Percentiles rank a stretch among this genome's conserved stretches.
Evolutionary conservation across 1,140 invertebrate species (phyloP).

Genomic region (Pissodes strobi): DNA sequence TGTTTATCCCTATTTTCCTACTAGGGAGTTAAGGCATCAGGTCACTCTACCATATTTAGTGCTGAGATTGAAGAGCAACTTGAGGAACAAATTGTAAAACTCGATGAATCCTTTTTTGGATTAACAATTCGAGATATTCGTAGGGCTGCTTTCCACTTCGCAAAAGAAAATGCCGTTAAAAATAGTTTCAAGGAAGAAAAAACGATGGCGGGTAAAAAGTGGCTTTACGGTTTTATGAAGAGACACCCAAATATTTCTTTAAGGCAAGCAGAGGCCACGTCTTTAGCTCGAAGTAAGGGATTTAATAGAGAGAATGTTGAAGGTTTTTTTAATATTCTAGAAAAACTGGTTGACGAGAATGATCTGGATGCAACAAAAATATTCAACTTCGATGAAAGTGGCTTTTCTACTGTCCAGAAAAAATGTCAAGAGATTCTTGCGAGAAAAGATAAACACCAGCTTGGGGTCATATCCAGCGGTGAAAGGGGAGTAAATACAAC

Average conservation of each 20-base stretch:
- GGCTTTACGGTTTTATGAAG: slow-evolving; percentile 53
- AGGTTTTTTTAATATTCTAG: slow-evolving; percentile 39
- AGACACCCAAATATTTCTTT: too few species aligned
- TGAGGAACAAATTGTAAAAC: slow-evolving; percentile 8
- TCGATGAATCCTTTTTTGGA: slow-evolving; percentile 43
- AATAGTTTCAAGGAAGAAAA: slow-evolving; percentile 47
- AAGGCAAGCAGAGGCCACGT: slow-evolving; percentile 51
- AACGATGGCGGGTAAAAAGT: slow-evolving; percentile 54
- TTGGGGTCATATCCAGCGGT: slow-evolving; percentile 46
- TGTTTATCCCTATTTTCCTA: too few species aligned
- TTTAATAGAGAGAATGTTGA: too few species aligned
- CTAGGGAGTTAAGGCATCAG: too few species aligned
- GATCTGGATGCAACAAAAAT: slow-evolving; percentile 43
- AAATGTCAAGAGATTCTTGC: slow-evolving; percentile 39
- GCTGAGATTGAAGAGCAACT: too few species aligned
- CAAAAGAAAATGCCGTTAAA: slow-evolving; percentile 38
- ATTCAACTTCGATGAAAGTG: slow-evolving; percentile 49
- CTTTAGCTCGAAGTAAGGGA: slow-evolving; percentile 52
- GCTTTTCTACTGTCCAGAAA: slow-evolving; percentile 45
- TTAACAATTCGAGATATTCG: slow-evolving; percentile 37
- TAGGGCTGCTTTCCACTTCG: slow-evolving; percentile 45
- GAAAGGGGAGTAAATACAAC: slow-evolving; percentile 49
- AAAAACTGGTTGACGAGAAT: slow-evolving; percentile 43
- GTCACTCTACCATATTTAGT: too few species aligned
- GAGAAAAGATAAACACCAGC: slow-evolving; percentile 44